Evolutionary conservation across 2,888 invertebrate species (phyloP), one percentile per base, ranked within the genome.

Genomic region (Clivina fossor): DNA sequence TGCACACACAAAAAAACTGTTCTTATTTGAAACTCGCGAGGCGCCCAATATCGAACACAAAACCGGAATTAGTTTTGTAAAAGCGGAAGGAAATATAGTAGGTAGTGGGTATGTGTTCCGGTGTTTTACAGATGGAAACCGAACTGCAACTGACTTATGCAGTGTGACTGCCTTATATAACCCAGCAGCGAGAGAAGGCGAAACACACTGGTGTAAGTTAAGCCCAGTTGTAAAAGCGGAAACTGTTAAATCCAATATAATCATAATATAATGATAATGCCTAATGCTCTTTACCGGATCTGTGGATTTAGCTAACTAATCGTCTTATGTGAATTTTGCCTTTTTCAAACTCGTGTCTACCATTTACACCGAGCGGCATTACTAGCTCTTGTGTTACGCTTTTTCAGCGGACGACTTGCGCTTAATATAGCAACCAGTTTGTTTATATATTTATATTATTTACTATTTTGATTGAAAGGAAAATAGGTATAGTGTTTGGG

Each of bases 221-320:
- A n/a, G n/a, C n/a, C n/a, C n/a, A 55, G 24, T 33, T 66, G 68
- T 65, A 71, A 72, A n/a, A n/a, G n/a, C 71, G 70, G 71, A 69
- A 68, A 69, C 69, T 66, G 70, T 65, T 66, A 72, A 73, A 73
- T 73, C 73, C 73, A 73, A 72, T 73, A 74, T 72, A 73, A 74
- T 74, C 73, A 73, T 73, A 74, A 74, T 74, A 72, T 73, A 72
- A 73, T 73, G 72, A 71, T 74, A 73, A 74, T 74, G 68, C 73
- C 72, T 74, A 73, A 74, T 74, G 68, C 73, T 73, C 72, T 72
- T 72, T 72, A 69, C 71, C 62, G 70, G 71, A 73, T 73, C 71
- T 69, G 66, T 65, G 73, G 73, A 73, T 74, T 74, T 72, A 68
- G 71, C 69, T 65, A 63, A 69, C 71, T 74, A 74, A 74, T 74